Evolutionary conservation across 2,113 vertebrate genomes (phyloP).

Genomic region (Tretioscincus oriximinensis): DNA sequence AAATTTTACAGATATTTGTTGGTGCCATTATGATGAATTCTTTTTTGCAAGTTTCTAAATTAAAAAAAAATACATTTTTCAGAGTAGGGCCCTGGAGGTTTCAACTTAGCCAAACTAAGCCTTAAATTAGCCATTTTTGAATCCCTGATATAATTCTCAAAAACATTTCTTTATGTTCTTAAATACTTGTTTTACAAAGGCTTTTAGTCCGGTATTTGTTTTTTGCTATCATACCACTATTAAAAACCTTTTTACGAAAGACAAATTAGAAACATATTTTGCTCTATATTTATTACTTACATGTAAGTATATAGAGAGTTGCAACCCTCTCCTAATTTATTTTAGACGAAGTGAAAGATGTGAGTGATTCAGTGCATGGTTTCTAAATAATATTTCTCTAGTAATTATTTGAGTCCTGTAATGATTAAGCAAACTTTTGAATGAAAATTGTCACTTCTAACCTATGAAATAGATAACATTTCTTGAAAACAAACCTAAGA

Average conservation of each 20-base stretch:
- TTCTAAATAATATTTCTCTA: constrained; percentile 13
- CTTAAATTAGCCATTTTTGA: neutral
- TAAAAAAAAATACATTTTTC: neutral
- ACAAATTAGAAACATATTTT: neutral
- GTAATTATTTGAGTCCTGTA: constrained; percentile 1
- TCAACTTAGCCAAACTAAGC: too few relatives aligned
- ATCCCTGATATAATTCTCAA: neutral
- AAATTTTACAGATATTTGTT: neutral
- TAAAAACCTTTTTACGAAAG: constrained; percentile 16
- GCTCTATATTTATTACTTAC: neutral
- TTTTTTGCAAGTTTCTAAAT: neutral
- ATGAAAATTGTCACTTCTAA: neutral
- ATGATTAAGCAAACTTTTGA: constrained; percentile 4
- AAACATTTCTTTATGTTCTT: neutral
- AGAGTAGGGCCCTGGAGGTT: neutral
- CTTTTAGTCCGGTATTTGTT: neutral
- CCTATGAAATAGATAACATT: neutral
- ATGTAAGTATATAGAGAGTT: neutral
- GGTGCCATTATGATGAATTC: neutral
- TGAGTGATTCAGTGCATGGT: neutral
- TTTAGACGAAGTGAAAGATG: constrained; percentile 1
- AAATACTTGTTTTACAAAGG: neutral
- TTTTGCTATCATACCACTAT: constrained; percentile 1
- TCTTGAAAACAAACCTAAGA: neutral
- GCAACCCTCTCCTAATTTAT: neutral